Conservation (phyloP, 2,113 vertebrate genomes). For the Salminus brasiliensis region DNA sequence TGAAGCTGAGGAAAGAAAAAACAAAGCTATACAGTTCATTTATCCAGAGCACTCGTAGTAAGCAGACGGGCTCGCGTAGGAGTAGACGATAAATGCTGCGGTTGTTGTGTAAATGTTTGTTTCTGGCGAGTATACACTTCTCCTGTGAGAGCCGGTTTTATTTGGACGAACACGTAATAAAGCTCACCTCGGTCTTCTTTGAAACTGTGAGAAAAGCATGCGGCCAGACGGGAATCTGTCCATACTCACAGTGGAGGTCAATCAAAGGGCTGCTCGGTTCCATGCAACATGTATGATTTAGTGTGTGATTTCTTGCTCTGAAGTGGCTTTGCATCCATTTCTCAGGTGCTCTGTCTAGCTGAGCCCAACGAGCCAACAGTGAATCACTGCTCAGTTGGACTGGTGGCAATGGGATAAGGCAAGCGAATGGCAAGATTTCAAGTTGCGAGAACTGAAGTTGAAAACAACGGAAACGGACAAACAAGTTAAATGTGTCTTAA, state of each 20-base stretch:
- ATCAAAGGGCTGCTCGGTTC: background rate
- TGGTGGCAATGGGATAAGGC: background rate
- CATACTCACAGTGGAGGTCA: background rate
- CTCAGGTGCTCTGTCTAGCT: background rate
- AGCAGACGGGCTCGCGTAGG: background rate
- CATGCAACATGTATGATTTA: background rate
- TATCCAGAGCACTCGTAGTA: background rate
- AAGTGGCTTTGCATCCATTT: too few relatives aligned
- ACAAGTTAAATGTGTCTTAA: background rate
- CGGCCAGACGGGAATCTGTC: background rate
- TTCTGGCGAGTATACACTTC: background rate
- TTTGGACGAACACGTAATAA: background rate
- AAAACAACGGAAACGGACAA: background rate
- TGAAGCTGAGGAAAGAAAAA: background rate
- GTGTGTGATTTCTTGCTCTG: background rate
- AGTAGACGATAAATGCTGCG: background rate
- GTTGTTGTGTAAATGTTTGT: slow-evolving; percentile 20
- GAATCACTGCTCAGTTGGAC: background rate
- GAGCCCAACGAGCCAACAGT: background rate
- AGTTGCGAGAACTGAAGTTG: background rate
- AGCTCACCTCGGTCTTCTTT: background rate
- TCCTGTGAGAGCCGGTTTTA: background rate
- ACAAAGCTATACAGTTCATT: background rate
- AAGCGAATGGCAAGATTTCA: background rate
- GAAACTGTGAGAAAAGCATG: background rate